Evolutionary conservation across 1,140 invertebrate genomes (phyloP), one percentile per base, ranked within the genome.

Genomic region (Phymastichus coffea): DNA sequence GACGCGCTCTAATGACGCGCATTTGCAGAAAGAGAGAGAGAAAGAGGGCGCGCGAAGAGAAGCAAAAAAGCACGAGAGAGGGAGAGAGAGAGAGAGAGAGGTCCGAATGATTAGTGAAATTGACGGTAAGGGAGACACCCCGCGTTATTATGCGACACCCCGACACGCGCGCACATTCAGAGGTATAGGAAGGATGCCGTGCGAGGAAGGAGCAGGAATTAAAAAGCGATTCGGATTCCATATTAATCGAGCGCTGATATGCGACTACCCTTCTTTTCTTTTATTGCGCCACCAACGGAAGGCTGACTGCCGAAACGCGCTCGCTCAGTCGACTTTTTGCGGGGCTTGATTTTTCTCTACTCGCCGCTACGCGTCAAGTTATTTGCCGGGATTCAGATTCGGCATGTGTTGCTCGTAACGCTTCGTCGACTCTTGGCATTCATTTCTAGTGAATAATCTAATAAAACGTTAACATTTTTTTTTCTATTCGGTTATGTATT

Each of bases 81-180:
- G 8, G 33, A 19, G 17, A 30, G 25, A 15, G 30, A 7, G 23
- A 15, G 15, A 47, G 15, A 8, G 10, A 8, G n/a, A n/a, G n/a
- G n/a, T n/a, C 28, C 40, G 41, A 53, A 61, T 61, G 58, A 61
- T 61, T 61, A 61, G 51, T 48, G 58, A 61, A 61, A 61, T 61
- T 28, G 58, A 61, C 58, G 51, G 51, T 61, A 37, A 61, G 49
- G 51, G 58, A 47, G 19, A 37, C 46, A 52, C 47, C 30, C 47
- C 17, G 41, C 41, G 51, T 60, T 60, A 60, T 60, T 53, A 53
- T 47, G 58, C 58, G 57, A 60, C 57, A 48, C 57, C 15, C 17
- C 23, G 23, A 37, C 25, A n/a, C 23, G 30, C 7, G n/a, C n/a
- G n/a, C n/a, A n/a, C n/a, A n/a, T n/a, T n/a, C n/a, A n/a, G n/a